Conservation (phyloP, 1,140 invertebrate genomes). For the Drosophila saltans region DNA sequence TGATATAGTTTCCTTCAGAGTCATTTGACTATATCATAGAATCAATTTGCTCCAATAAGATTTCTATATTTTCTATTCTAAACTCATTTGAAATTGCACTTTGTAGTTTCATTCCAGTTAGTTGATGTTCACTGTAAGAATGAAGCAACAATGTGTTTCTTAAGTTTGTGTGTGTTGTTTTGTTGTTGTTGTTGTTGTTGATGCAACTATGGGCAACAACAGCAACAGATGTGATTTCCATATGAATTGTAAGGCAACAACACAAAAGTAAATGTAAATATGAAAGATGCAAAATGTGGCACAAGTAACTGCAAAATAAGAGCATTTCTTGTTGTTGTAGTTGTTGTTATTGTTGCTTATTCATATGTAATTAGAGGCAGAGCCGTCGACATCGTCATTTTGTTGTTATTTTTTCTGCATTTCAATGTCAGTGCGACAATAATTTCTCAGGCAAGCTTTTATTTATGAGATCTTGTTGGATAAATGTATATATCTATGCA, state of each 20-base stretch:
- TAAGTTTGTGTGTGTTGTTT: not conserved
- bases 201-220: conserved; percentile 51
- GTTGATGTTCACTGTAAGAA: conserved; percentile 22
- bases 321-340: conserved; percentile 1
- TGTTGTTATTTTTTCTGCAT: conserved; percentile 34
- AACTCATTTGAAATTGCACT: too few species aligned
- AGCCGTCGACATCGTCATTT: conserved; percentile 22
- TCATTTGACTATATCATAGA: too few species aligned
- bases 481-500: not conserved
- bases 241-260: conserved; percentile 36
- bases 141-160: conserved; percentile 29
- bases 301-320: conserved; percentile 68
- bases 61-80: too few species aligned
- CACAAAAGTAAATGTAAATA: conserved; percentile 53
- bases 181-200: conserved; percentile 12
- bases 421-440: conserved; percentile 77
- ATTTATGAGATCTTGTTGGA: conserved; percentile 45
- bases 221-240: conserved; percentile 40
- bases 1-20: too few species aligned
- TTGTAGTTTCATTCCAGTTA: not conserved
- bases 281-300: conserved; percentile 70
- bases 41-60: too few species aligned
- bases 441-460: conserved; percentile 68
- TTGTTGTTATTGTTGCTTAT: not conserved
- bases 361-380: conserved; percentile 68